Evolutionary conservation across 2,888 invertebrate species (phyloP).

Genomic region (Thereva unica): DNA sequence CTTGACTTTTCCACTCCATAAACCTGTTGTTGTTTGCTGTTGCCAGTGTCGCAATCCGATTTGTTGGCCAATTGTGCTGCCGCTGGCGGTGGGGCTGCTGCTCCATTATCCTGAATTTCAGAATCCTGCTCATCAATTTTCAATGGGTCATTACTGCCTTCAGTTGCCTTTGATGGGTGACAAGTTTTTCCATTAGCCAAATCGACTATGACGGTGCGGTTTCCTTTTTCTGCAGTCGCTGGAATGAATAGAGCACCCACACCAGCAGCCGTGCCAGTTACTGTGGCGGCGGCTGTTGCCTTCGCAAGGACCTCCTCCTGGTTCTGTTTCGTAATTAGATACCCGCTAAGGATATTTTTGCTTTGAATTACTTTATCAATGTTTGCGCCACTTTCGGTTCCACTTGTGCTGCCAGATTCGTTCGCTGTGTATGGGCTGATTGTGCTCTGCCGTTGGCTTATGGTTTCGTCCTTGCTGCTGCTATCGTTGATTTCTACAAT

Average conservation of each 20-base stretch:
- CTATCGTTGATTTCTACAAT: slow-evolving; percentile 25
- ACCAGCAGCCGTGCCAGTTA: not conserved
- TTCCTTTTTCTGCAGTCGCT: slow-evolving; percentile 5
- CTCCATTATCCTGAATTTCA: slow-evolving; percentile 3
- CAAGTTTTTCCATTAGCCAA: slow-evolving; percentile 35
- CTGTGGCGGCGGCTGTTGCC: not conserved
- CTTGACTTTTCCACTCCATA: slow-evolving; percentile 24
- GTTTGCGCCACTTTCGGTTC: slow-evolving; percentile 23
- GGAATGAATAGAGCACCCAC: slow-evolving; percentile 42
- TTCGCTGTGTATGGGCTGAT: slow-evolving; percentile 1
- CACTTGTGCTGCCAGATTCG: slow-evolving; percentile 20
- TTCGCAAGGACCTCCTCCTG: slow-evolving; percentile 41
- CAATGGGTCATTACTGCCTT: slow-evolving; percentile 15
- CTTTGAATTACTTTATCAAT: slow-evolving; percentile 44
- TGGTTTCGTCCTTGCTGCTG: not conserved
- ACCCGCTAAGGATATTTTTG: slow-evolving; percentile 46
- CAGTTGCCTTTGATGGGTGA: not conserved
- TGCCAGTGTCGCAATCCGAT: slow-evolving; percentile 16
- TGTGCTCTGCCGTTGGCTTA: not conserved
- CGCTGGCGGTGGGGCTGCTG: too few species aligned
- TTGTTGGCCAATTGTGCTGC: slow-evolving; percentile 18
- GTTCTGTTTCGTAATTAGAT: slow-evolving; percentile 45
- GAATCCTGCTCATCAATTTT: slow-evolving; percentile 27
- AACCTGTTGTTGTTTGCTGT: not conserved
- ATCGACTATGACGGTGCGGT: slow-evolving; percentile 30